Base-by-base conservation (phyloP, 2,797 vertebrate species). In the Chloroceryle inda region DNA sequence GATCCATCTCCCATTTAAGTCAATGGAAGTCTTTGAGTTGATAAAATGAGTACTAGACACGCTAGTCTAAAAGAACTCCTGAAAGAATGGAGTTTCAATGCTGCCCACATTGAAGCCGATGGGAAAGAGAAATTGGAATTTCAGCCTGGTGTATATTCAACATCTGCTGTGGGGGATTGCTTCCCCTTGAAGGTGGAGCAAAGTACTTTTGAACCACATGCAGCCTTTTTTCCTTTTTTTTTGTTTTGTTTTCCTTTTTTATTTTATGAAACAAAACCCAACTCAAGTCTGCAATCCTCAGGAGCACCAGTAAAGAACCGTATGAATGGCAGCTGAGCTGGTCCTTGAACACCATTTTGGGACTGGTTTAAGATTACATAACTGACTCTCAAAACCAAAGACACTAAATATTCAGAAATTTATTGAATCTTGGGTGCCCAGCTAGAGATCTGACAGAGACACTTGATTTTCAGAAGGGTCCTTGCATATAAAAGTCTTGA, bases 21-120 rank as follows among this genome's bases (percentile, higher is more conserved):
- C 50, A 81, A 42, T 77, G 27, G 42, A 92, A 86, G 45, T 31
- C 50, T 95, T 49, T 79, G 61, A 58, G 50, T 55, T 79, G 82
- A 84, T 78, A 77, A 91, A 96, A 88, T 62, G 14, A 82, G 10
- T 40, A 49, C 67, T 93, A 90, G 71, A 90, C 62, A 6, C 56
- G 37, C 37, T 37, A 11, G 37, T 37, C 37, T 37, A 37, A 37
- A 37, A 37, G 37, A 37, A 37, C 74, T 86, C 81, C 73, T 95
- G 92, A 92, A 95, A 91, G 29, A 95, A 68, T 61, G 33, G 44
- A 23, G 31, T 77, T 95, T 93, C 77, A 89, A 88, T 76, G 37
- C 37, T 88, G 83, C 55, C 55, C 86, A 78, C 72, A 45, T 42
- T n/a, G 66, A 78, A 94, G 52, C 58, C 62, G 63, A 84, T 29